Evolutionary conservation across 1,140 invertebrate species (phyloP).

Genomic region (Drosophila repleta): DNA sequence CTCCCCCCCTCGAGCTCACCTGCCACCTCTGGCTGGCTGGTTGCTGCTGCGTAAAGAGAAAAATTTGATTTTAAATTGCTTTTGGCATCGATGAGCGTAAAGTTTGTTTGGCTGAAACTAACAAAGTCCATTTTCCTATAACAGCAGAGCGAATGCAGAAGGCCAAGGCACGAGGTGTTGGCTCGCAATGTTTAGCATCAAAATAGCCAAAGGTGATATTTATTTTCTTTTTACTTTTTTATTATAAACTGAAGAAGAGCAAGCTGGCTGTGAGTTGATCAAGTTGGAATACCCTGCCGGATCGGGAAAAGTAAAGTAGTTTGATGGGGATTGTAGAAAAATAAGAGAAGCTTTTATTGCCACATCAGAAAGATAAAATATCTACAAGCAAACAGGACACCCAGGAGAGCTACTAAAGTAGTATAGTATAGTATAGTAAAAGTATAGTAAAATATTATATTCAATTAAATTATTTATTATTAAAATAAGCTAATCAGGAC

Average conservation of each 20-base stretch:
- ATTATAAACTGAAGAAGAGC: constrained; percentile 7
- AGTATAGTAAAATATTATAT: too few relatives aligned
- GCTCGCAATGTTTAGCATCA: constrained; percentile 44
- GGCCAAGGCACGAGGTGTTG: constrained; percentile 19
- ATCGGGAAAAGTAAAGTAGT: too few relatives aligned
- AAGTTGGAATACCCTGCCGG: not conserved
- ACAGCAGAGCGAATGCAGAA: constrained; percentile 15
- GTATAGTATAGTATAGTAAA: too few relatives aligned
- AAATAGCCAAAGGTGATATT: constrained; percentile 74
- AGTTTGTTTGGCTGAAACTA: constrained; percentile 64
- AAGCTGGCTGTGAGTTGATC: not conserved
- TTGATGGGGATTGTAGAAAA: too few relatives aligned
- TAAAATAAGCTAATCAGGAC: too few relatives aligned
- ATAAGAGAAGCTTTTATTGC: too few relatives aligned
- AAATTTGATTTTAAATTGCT: constrained; percentile 82
- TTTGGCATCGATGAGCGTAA: constrained; percentile 57
- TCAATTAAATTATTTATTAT: too few relatives aligned
- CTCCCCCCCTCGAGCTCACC: not conserved
- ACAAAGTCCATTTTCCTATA: constrained; percentile 64
- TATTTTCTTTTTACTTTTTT: constrained; percentile 8
- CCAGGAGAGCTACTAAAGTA: too few relatives aligned
- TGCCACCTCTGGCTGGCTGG: not conserved
- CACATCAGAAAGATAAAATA: too few relatives aligned
- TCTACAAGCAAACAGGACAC: too few relatives aligned
- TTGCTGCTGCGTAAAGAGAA: constrained; percentile 23